A percentile compares a stretch with the other conserved stretches of the same genome.
These are phyloP conservation scores for Suncus etruscus DNA, from an alignment of 2,113 vertebrate genomes.

Conservation along the genomic window DNA sequence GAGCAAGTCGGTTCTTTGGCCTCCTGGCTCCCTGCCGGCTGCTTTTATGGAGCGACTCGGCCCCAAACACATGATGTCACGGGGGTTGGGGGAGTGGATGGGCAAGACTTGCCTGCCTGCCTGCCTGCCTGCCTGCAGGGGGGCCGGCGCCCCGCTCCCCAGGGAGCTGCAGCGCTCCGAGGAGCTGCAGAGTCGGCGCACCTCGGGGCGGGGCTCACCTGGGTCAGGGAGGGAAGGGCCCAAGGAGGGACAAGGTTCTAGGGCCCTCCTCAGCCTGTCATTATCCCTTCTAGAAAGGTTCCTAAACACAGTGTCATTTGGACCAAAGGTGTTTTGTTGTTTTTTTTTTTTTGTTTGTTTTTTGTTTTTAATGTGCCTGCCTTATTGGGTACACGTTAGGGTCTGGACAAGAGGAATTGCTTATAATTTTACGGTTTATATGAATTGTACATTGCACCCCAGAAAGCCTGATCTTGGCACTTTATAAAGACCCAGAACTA, in stretches of 20 bases:
- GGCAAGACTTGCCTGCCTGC: conserved; percentile 60
- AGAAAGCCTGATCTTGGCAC: not conserved
- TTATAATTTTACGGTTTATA: not conserved
- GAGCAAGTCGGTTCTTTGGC: conserved; percentile 44
- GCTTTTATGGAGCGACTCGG: conserved; percentile 82
- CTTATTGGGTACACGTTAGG: not conserved
- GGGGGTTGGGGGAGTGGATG: not conserved
- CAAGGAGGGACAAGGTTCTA: not conserved
- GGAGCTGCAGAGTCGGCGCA: too few relatives aligned
- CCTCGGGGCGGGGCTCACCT: not conserved
- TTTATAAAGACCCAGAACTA: not conserved
- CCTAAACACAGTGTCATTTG: not conserved
- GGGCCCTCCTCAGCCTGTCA: too few relatives aligned
- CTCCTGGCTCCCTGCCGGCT: conserved; percentile 50
- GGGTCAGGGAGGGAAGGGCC: not conserved
- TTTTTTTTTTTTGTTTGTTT: too few relatives aligned
- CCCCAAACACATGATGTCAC: conserved; percentile 86
- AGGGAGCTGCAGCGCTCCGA: conserved; percentile 12
- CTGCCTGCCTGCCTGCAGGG: conserved; percentile 75
- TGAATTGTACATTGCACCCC: not conserved
- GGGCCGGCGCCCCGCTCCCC: conserved; percentile 63
- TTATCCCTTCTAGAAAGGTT: not conserved
- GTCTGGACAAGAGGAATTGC: not conserved
- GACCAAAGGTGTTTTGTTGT: too few relatives aligned
- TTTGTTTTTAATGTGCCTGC: not conserved